These are phyloP conservation scores for Pimephales promelas DNA, from an alignment of 2,113 vertebrate species.

Conservation along the genomic window DNA sequence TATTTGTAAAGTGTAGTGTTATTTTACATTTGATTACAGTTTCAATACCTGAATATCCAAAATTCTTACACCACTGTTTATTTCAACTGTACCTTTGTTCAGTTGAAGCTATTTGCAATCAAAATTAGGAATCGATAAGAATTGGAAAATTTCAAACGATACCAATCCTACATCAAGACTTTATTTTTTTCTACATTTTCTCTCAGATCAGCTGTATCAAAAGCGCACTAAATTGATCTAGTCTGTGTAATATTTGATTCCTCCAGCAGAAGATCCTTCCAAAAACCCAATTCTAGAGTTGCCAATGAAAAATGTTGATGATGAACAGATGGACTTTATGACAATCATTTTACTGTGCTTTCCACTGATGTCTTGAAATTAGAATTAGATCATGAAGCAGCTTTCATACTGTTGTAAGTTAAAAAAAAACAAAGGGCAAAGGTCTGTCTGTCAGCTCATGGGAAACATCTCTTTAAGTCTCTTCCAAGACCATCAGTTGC, in stretches of 20 bases:
- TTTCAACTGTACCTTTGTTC: too few species aligned
- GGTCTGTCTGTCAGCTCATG: background rate
- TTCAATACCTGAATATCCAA: too few species aligned
- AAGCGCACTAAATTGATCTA: background rate
- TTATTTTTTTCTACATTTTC: background rate
- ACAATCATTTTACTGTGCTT: background rate
- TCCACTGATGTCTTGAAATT: background rate
- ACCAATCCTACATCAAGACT: too few species aligned
- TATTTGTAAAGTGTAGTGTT: too few species aligned
- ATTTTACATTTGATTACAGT: too few species aligned
- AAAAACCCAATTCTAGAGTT: background rate
- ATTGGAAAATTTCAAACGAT: too few species aligned
- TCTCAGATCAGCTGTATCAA: background rate
- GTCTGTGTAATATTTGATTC: background rate
- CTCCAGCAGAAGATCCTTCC: background rate
- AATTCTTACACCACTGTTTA: too few species aligned
- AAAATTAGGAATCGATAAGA: too few species aligned
- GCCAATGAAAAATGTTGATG: background rate
- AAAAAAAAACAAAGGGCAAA: background rate
- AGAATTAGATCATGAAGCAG: background rate
- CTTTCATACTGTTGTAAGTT: background rate
- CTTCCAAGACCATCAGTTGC: background rate
- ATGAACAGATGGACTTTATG: background rate
- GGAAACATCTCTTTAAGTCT: slow-evolving; percentile 17
- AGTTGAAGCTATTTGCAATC: too few species aligned